Base-by-base conservation (phyloP, 2,888 invertebrate genomes). In the Drosophila stalkeri region DNA sequence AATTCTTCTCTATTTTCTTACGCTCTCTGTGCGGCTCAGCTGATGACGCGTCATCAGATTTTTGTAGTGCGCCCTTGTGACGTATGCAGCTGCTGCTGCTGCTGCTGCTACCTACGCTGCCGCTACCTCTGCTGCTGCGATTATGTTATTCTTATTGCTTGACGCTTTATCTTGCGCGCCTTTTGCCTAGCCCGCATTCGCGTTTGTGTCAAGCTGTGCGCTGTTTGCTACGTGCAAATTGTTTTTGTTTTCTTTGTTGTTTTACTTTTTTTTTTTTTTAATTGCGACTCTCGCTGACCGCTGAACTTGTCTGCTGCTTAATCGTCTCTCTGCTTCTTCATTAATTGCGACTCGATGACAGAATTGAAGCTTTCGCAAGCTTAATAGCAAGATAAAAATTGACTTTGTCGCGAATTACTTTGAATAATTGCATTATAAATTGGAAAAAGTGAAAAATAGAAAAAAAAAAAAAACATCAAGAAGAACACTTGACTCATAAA, bases 11-110 rank as follows among this genome's bases (percentile, higher is more conserved):
- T 49, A 23, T n/a, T 43, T 35, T 51, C 27, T 14, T 23, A 6
- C 4, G 31, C 33, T 35, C 20, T 59, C 23, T 44, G 35, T 51
- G 39, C 9, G 14, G 72, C 72, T 63, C 78, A 78, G 78, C 81
- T 80, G 78, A 72, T 77, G 78, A 67, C 78, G 78, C 78, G 78
- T 78, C 78, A 76, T 63, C 66, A 80, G 12, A 49, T 68, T 78
- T 64, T 20, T 52, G 31, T 23, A 12, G n/a, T 55, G 16, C 56
- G 77, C 81, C 64, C 72, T 63, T 77, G 68, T 77, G 78, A 69
- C 75, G 80, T 69, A 82, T 65, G 61, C 79, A 81, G 72, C 68
- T 63, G 77, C 60, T 31, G 63, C 44, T 65, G 61, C 79, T 78
- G 72, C 68, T 63, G 77, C 60, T 31, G 63, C 44, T 41, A 49